Evolutionary conservation across 2,888 invertebrate species (phyloP), one percentile per base, ranked within the genome.

Genomic region (Thera britannica): DNA sequence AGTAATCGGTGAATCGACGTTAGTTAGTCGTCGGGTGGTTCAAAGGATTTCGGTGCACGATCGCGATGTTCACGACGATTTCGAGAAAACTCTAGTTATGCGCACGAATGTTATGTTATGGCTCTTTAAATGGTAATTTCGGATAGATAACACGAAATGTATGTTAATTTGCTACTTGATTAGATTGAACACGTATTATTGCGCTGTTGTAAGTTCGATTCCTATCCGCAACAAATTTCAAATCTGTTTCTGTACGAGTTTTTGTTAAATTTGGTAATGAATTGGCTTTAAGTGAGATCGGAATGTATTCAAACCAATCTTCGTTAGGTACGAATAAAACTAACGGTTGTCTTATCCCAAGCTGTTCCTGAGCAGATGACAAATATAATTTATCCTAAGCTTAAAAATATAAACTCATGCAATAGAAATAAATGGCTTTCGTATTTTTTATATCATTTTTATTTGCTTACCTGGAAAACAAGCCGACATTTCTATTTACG

Each of bases 41-140:
- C 91, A 90, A 92, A 92, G 80, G 80, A 82, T 79, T 84, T 83
- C 81, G 79, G 80, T 85, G 90, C 92, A 92, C 91, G 91, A 90
- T 85, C 81, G 78, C 79, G 85, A 84, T 82, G 87, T 86, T 84
- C 85, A 85, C 87, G 86, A 83, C 83, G 81, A 87, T 92, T 92
- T 91, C 88, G 85, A 88, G 92, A 88, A 90, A 91, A 90, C 77
- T 77, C 79, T 65, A 79, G 83, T 79, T 85, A 86, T 83, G 87
- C 80, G 87, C 91, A 89, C 91, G 91, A 89, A 86, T 88, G 82
- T 87, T 83, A 72, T 75, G 74, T 75, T 71, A 66, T 56, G 65
- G 49, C 64, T 73, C 69, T 72, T 59, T 60, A 70, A 73, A 74
- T 75, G 68, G 67, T 72, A 66, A 72, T 73, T 71, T 68, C 36